Conservation (phyloP, 1,140 invertebrate species). For the Plodia interpunctella region DNA sequence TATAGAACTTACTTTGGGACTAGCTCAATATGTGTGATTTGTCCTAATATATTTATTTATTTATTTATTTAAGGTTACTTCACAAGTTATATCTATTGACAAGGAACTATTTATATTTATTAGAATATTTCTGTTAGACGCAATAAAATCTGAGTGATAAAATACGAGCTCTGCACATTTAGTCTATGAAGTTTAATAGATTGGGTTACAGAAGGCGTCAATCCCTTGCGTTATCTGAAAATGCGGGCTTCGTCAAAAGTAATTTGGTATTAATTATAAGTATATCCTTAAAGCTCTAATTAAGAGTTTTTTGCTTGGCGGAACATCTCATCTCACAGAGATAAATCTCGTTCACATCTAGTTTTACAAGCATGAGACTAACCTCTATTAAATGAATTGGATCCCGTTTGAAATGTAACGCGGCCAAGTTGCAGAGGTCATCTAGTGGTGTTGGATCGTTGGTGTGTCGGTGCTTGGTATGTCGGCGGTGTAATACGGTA, state of each 20-base stretch:
- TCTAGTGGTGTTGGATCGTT: slow-evolving; percentile 7
- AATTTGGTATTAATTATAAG: neutral
- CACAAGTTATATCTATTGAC: too few species aligned
- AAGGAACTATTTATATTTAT: too few species aligned
- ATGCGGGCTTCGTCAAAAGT: neutral
- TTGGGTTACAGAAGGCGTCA: neutral
- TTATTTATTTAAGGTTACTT: too few species aligned
- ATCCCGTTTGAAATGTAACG: slow-evolving; percentile 25
- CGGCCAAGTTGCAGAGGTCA: slow-evolving; percentile 18
- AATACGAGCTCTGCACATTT: neutral
- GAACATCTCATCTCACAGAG: slow-evolving; percentile 11
- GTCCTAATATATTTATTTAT: too few species aligned
- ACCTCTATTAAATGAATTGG: slow-evolving; percentile 35
- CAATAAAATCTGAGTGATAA: too few species aligned
- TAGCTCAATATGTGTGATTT: too few species aligned
- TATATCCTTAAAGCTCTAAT: neutral
- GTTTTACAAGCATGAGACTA: slow-evolving; percentile 27
- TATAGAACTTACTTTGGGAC: too few species aligned
- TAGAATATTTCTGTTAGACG: too few species aligned
- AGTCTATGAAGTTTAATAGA: neutral
- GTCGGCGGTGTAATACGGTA: slow-evolving; percentile 58
- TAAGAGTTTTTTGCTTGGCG: neutral
- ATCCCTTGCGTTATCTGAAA: neutral
- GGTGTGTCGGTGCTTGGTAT: slow-evolving; percentile 25
- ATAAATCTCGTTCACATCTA: slow-evolving; percentile 30